Base-by-base conservation (phyloP, 2,888 invertebrate genomes). In the Drosophila ochracea region DNA sequence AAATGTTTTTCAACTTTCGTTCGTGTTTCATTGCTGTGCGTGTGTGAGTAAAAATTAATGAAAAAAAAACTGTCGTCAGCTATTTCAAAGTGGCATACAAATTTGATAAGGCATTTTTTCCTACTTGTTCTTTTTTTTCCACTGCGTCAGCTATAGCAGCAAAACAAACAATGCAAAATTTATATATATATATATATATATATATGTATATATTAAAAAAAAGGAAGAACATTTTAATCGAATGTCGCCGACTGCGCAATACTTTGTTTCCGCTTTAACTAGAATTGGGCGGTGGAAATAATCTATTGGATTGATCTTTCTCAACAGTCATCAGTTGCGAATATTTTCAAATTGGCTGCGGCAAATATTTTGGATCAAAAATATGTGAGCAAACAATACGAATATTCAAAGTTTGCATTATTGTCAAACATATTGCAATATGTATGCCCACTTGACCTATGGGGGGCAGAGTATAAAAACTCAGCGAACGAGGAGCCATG, bases 51-150 rank as follows among this genome's bases (percentile, higher is more conserved):
- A 63, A 64, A 37, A 55, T 21, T 19, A 39, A 41, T 63, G 67
- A 31, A 62, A 72, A 67, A 53, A 65, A 70, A 73, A 70, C 71
- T 77, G 74, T 84, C 73, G 87, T 86, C 89, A 89, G 89, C 89
- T 73, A 86, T 84, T 84, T 89, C 39, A 86, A 84, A 81, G 76
- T 86, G 82, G 69, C 82, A 86, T 84, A 70, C 73, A 84, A 84
- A 73, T 89, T 81, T 89, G 84, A 84, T 89, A 89, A 85, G 76
- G 77, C 13, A 16, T 47, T 47, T 47, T 47, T 7, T 75, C 86
- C 68, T 60, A 68, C 41, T 68, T 60, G 58, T 33, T 52, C n/a
- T 61, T 58, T 59, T 72, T 72, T 76, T 79, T 81, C 59, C 50
- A 50, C 76, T 55, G 66, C 71, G 72, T 73, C 70, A 82, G 82